These are phyloP conservation scores for Cacatua alba DNA, from an alignment of 2,113 vertebrate genomes.

Conservation along the genomic window DNA sequence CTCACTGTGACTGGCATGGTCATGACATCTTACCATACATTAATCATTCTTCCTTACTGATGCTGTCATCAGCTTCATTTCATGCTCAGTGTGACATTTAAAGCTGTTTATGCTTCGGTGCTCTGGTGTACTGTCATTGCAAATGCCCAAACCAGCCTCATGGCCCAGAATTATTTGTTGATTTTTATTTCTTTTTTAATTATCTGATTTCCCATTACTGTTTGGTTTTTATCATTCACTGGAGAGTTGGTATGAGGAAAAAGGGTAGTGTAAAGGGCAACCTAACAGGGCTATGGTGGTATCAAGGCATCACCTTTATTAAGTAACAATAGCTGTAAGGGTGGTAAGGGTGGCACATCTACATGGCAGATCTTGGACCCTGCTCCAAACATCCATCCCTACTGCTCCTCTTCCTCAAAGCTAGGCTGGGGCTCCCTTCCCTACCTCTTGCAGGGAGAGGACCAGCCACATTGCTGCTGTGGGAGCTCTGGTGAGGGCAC, in stretches of 20 bases:
- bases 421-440: not conserved
- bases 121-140: not conserved
- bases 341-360: not conserved
- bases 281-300: not conserved
- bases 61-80: not conserved
- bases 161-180: not conserved
- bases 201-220: not conserved
- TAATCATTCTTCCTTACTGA: not conserved
- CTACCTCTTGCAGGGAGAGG: not conserved
- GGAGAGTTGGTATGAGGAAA: not conserved
- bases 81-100: not conserved
- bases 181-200: not conserved
- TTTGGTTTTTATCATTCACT: not conserved
- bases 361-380: not conserved
- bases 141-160: not conserved
- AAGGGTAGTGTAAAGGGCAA: not conserved
- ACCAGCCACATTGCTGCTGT: accelerated
- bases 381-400: not conserved
- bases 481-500: no score
- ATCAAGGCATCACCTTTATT: not conserved
- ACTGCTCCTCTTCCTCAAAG: not conserved
- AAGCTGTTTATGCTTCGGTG: not conserved
- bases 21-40: not conserved
- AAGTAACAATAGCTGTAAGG: not conserved
- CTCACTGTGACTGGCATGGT: not conserved